A percentile compares a stretch with the other conserved stretches of the same genome.
Conservation (phyloP, 2,797 vertebrate species). For the Holocentrus rufus region DNA sequence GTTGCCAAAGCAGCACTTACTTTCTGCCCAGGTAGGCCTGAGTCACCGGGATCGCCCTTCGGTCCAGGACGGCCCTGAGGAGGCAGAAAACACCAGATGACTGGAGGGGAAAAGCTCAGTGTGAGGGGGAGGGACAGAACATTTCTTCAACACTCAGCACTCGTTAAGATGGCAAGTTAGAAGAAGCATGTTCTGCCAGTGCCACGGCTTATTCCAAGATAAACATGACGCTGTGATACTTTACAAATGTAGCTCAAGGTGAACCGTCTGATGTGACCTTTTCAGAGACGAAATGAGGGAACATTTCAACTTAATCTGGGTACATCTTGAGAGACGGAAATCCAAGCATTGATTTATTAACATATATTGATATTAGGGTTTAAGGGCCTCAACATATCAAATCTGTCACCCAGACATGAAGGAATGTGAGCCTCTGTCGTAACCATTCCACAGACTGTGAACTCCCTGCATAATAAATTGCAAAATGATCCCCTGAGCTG, state of each 20-base stretch:
- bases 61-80: constrained; percentile 92
- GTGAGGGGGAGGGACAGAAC: not conserved
- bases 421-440: constrained; percentile 64
- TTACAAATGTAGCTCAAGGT: not conserved
- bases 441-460: constrained; percentile 56
- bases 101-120: not conserved
- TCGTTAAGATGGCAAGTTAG: not conserved
- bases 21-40: constrained; percentile 90
- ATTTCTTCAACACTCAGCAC: not conserved
- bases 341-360: constrained; percentile 60
- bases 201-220: not conserved
- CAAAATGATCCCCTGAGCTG: constrained; percentile 45
- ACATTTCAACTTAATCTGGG: constrained; percentile 28
- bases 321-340: constrained; percentile 25
- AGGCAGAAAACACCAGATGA: not conserved
- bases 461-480: constrained; percentile 58
- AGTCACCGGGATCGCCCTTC: constrained; percentile 93
- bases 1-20: constrained; percentile 79
- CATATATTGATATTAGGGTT: constrained; percentile 36
- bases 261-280: not conserved
- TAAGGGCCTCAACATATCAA: constrained; percentile 45
- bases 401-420: constrained; percentile 59
- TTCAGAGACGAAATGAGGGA: constrained; percentile 5
- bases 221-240: not conserved
- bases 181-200: not conserved